phyloP scores from a whole-genome alignment of 2,113 vertebrate genomes.

The Urocynchramus pylzowi region DNA sequence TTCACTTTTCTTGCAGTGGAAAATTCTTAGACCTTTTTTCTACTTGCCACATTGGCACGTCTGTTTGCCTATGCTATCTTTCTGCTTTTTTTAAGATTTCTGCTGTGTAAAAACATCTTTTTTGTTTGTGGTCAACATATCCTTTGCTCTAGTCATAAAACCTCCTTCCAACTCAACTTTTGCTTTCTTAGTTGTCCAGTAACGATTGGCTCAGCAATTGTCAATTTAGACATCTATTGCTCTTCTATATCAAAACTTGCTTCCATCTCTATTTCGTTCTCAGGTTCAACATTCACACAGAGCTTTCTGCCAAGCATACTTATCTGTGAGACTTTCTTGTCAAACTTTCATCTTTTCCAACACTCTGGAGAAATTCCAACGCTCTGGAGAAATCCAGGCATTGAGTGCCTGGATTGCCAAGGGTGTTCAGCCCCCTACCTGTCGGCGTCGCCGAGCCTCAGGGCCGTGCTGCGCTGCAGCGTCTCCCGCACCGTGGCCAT shows the following conservation, averaged over 20 bases:
- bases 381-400: rapidly evolving
- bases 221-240: neutral
- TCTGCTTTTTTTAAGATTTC: neutral
- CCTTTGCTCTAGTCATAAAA: neutral
- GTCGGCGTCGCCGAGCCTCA: constrained; percentile 93
- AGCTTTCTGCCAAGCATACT: neutral
- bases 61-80: neutral
- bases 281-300: neutral
- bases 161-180: neutral
- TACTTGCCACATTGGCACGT: neutral
- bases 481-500: constrained; percentile 93
- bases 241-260: neutral
- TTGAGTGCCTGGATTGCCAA: rapidly evolving
- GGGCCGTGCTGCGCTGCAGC: constrained; percentile 81
- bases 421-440: constrained; percentile 72
- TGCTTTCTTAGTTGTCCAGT: neutral
- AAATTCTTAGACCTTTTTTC: neutral
- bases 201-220: neutral
- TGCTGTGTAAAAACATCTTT: neutral
- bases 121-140: neutral
- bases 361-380: rapidly evolving
- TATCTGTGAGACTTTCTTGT: neutral
- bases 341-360: neutral
- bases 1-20: neutral
- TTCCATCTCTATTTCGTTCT: neutral